These are phyloP conservation scores for Odontamblyopus lacepedii DNA, from an alignment of 2,797 vertebrate genomes.

Conservation along the genomic window DNA sequence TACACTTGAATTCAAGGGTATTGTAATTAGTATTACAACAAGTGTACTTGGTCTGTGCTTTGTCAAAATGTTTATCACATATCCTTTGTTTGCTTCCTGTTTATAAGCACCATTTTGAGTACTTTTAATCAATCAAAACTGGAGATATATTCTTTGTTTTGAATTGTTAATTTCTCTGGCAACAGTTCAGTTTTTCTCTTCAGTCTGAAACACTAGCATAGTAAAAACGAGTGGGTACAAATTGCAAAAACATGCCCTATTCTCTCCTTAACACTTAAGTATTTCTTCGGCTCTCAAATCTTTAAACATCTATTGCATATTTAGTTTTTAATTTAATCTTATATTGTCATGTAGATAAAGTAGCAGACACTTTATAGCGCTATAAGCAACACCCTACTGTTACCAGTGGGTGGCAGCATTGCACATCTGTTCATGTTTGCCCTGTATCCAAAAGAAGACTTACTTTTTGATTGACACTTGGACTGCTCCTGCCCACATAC, in stretches of 20 bases:
- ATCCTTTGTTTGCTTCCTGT: too few relatives aligned
- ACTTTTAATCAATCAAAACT: too few relatives aligned
- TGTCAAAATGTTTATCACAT: neutral
- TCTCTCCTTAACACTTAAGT: neutral
- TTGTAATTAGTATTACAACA: neutral
- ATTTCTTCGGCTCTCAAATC: neutral
- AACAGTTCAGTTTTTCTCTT: too few relatives aligned
- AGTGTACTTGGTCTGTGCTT: neutral
- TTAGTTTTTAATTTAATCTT: slow-evolving; percentile 15
- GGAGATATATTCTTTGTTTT: too few relatives aligned
- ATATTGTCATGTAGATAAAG: slow-evolving; percentile 15
- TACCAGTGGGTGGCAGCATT: slow-evolving; percentile 11
- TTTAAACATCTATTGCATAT: neutral
- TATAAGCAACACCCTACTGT: slow-evolving; percentile 14
- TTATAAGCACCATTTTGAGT: too few relatives aligned
- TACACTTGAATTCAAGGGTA: neutral
- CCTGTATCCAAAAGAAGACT: slow-evolving; percentile 31
- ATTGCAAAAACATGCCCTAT: too few relatives aligned
- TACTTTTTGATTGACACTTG: slow-evolving; percentile 39
- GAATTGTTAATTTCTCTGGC: too few relatives aligned
- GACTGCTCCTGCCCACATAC: slow-evolving; percentile 27
- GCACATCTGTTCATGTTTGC: slow-evolving; percentile 34
- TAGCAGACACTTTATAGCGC: slow-evolving; percentile 11
- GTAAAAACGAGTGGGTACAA: too few relatives aligned
- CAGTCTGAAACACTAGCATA: too few relatives aligned